Percentiles rank a stretch among this genome's conserved stretches.
Evolutionary conservation across 2,888 invertebrate genomes (phyloP).

Genomic region (Amblyjoppa proteus): DNA sequence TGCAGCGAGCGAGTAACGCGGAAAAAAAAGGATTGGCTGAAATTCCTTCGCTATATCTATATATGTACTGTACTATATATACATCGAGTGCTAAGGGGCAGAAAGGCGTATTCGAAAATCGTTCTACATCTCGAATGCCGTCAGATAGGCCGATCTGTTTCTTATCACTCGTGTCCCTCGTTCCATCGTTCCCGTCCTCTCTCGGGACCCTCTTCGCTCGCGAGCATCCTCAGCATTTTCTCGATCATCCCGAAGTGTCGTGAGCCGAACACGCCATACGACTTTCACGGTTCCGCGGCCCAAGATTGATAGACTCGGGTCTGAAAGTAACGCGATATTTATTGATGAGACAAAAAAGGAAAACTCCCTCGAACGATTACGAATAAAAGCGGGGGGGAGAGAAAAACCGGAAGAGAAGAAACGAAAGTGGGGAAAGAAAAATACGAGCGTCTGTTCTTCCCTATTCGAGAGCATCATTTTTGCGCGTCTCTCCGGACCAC

Average conservation of each 20-base stretch:
- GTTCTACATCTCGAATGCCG: too few species aligned
- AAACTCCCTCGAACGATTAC: conserved; percentile 13
- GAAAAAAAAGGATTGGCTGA: conserved; percentile 12
- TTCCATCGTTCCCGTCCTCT: conserved; percentile 1
- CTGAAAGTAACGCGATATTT: conserved; percentile 45
- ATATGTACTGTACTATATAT: background rate
- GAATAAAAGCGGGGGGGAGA: conserved; percentile 8
- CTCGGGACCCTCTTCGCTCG: conserved; percentile 5
- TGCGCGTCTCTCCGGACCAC: background rate
- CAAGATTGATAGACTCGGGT: conserved; percentile 8
- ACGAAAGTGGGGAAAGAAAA: conserved; percentile 4
- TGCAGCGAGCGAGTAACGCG: background rate
- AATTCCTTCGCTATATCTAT: conserved; percentile 16
- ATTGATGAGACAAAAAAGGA: conserved; percentile 19
- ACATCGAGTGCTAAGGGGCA: too few species aligned
- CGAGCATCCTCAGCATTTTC: conserved; percentile 53
- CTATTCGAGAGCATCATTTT: conserved; percentile 35
- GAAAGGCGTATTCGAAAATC: too few species aligned
- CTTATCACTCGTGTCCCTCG: conserved; percentile 2
- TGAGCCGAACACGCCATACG: conserved; percentile 21
- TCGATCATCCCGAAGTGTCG: conserved; percentile 41
- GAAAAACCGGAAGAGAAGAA: conserved; percentile 5
- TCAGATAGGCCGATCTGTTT: background rate
- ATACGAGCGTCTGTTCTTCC: background rate
- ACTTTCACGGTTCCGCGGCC: background rate